Evolutionary conservation across 2,113 vertebrate genomes (phyloP).

Genomic region (Plestiodon gilberti): DNA sequence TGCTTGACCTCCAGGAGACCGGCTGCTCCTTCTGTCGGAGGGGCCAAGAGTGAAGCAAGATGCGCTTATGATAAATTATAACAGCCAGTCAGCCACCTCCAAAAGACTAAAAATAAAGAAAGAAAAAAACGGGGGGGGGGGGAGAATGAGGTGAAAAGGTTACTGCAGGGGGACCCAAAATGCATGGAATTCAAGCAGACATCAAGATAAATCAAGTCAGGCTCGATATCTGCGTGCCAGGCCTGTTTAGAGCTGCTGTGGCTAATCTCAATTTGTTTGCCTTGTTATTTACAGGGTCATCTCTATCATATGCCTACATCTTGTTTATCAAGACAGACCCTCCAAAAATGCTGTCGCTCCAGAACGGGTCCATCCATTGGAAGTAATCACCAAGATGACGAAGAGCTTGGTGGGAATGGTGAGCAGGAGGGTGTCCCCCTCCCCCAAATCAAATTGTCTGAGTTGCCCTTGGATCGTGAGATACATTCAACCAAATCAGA

Average conservation of each 20-base stretch:
- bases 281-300: conserved; percentile 35
- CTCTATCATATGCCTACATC: background rate
- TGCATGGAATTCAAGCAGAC: conserved; percentile 79
- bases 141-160: conserved; percentile 80
- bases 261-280: conserved; percentile 63
- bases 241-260: conserved; percentile 38
- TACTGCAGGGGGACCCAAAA: conserved; percentile 78
- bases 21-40: conserved; percentile 80
- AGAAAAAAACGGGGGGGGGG: background rate
- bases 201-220: conserved; percentile 80
- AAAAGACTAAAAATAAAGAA: conserved; percentile 51
- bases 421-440: background rate
- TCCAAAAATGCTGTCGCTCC: background rate
- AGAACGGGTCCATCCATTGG: background rate
- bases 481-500: background rate
- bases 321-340: conserved; percentile 25
- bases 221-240: conserved; percentile 41
- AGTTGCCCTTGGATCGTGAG: background rate
- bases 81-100: conserved; percentile 80
- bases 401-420: background rate
- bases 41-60: conserved; percentile 75
- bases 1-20: conserved; percentile 80
- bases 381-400: background rate
- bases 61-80: conserved; percentile 81
- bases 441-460: background rate